These are phyloP conservation scores for Daktulosphaira vitifoliae DNA, from an alignment of 1,140 invertebrate species.

Conservation along the genomic window DNA sequence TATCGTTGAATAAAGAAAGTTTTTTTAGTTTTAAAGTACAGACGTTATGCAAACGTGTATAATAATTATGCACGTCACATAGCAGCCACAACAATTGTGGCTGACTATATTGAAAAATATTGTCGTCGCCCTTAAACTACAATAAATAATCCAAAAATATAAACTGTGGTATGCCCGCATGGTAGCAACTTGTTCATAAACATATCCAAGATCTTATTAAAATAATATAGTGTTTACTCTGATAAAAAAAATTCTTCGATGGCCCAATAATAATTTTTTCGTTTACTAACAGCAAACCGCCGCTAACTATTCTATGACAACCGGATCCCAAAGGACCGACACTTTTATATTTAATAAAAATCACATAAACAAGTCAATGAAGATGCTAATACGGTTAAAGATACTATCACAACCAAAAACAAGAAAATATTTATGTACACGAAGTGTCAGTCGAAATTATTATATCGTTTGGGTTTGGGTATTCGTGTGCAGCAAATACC, in stretches of 20 bases:
- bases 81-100: too few species aligned
- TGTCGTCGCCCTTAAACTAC: neutral
- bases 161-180: conserved; percentile 17
- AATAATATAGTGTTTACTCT: neutral
- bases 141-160: conserved; percentile 26
- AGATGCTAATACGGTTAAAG: conserved; percentile 26
- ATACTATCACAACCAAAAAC: conserved; percentile 25
- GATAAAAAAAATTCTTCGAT: conserved; percentile 9
- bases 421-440: conserved; percentile 1
- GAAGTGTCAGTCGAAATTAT: neutral
- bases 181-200: conserved; percentile 30
- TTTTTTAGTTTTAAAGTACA: too few species aligned
- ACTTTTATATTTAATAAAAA: conserved; percentile 30
- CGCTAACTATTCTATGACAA: neutral
- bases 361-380: conserved; percentile 33
- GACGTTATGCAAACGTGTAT: too few species aligned
- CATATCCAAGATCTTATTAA: neutral
- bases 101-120: conserved; percentile 10
- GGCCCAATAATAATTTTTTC: conserved; percentile 14
- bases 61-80: too few species aligned
- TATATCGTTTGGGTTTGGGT: too few species aligned
- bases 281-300: neutral
- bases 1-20: too few species aligned
- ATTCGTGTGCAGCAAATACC: too few species aligned
- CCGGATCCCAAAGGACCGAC: conserved; percentile 17